Evolutionary conservation across 2,797 vertebrate genomes (phyloP).

Genomic region (Protonibea diacanthus): DNA sequence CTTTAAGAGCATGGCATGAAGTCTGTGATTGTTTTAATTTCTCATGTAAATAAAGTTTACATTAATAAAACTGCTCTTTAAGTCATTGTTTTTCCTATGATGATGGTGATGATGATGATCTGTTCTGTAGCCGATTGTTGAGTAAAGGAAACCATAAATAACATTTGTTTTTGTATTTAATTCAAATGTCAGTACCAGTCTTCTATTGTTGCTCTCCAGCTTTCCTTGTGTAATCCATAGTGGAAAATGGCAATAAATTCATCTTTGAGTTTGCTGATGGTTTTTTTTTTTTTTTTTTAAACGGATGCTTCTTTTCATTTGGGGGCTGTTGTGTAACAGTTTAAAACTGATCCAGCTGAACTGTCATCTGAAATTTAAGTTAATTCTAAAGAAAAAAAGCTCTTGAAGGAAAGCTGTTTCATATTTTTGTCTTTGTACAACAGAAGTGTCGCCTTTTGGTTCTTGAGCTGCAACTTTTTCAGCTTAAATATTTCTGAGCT

Average conservation of each 20-base stretch:
- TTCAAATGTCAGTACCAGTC: constrained; percentile 69
- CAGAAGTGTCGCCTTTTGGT: not conserved
- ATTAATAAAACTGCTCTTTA: constrained; percentile 83
- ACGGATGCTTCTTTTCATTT: fast-evolving
- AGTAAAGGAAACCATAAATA: constrained; percentile 40
- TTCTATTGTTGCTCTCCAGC: constrained; percentile 73
- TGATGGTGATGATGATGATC: constrained; percentile 36
- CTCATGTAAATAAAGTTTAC: constrained; percentile 98
- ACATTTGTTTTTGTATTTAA: constrained; percentile 80
- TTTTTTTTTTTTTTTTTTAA: not conserved
- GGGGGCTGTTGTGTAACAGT: not conserved
- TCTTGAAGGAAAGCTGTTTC: not conserved
- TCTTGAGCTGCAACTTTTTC: no score
- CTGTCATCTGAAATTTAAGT: no score
- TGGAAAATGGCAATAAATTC: constrained; percentile 83
- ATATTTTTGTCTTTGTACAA: not conserved
- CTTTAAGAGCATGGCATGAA: constrained; percentile 93
- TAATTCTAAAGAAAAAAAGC: no score
- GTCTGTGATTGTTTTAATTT: constrained; percentile 77
- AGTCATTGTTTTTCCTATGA: constrained; percentile 52
- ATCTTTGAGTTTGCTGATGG: not conserved
- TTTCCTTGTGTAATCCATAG: constrained; percentile 82
- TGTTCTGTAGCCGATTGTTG: constrained; percentile 69
- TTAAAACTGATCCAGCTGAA: not conserved
- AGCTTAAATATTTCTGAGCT: no score